A percentile compares a stretch with the other conserved stretches of the same genome.
These are phyloP conservation scores for Torymus tubicola DNA, from an alignment of 2,888 invertebrate species.

Conservation along the genomic window DNA sequence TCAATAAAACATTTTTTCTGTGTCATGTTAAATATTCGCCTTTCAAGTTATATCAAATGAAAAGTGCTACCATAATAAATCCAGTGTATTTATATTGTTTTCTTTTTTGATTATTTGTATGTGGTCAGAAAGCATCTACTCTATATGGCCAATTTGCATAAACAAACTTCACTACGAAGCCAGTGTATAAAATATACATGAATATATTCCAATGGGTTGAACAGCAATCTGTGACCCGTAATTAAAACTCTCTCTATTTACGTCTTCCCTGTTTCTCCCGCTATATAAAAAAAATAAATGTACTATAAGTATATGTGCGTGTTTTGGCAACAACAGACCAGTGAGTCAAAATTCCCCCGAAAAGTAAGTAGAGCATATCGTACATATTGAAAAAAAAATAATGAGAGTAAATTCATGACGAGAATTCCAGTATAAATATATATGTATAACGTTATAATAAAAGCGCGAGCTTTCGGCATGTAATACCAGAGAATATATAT, in stretches of 20 bases:
- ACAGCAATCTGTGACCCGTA: background rate
- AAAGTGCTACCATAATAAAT: background rate
- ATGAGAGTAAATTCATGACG: conserved; percentile 34
- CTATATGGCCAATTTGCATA: conserved; percentile 35
- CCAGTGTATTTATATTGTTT: conserved; percentile 43
- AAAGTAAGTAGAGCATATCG: conserved; percentile 42
- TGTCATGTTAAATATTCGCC: conserved; percentile 1
- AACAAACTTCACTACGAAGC: conserved; percentile 48
- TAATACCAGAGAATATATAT: conserved; percentile 53
- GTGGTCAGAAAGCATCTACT: conserved; percentile 47
- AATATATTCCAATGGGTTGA: conserved; percentile 6
- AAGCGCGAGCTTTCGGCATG: conserved; percentile 70
- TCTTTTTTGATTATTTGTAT: conserved; percentile 8
- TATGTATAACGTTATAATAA: conserved; percentile 53
- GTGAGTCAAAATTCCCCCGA: conserved; percentile 35
- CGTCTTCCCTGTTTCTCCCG: background rate
- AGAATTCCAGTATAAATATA: conserved; percentile 44
- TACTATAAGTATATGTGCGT: background rate
- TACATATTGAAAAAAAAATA: conserved; percentile 33
- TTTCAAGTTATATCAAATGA: conserved; percentile 1
- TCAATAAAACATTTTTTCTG: conserved; percentile 45
- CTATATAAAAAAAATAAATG: conserved; percentile 9
- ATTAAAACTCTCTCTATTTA: background rate
- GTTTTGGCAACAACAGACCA: conserved; percentile 28
- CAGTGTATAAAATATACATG: conserved; percentile 37